phyloP scores from a whole-genome alignment of 2,113 vertebrate species.

The Saimiri boliviensis region DNA sequence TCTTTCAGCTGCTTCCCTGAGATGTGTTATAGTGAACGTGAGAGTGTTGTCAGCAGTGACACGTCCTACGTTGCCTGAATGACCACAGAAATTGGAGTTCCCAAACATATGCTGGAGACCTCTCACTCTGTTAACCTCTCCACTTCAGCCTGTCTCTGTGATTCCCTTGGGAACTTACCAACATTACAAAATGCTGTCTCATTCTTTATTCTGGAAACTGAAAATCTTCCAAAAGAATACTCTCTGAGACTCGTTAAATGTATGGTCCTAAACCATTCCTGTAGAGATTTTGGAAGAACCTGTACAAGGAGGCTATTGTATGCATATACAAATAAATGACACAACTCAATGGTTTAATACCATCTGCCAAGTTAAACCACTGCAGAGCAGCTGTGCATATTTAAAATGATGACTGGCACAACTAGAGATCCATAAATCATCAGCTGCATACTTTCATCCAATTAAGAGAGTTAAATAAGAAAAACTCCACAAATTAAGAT shows the following conservation, averaged over 20 bases:
- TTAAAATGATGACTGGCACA: slow-evolving; percentile 87
- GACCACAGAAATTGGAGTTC: slow-evolving; percentile 52
- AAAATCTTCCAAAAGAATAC: slow-evolving; percentile 80
- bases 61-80: slow-evolving; percentile 1
- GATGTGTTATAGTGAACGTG: slow-evolving; percentile 23
- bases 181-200: slow-evolving; percentile 69
- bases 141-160: slow-evolving; percentile 45
- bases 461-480: slow-evolving; percentile 82
- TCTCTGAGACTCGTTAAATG: slow-evolving; percentile 75
- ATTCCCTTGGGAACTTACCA: slow-evolving; percentile 72
- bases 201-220: slow-evolving; percentile 78
- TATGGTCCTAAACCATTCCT: slow-evolving; percentile 74
- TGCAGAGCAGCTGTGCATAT: slow-evolving; percentile 87
- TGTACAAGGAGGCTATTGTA: slow-evolving; percentile 88
- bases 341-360: slow-evolving; percentile 85
- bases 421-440: slow-evolving; percentile 86
- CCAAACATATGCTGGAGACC: slow-evolving; percentile 27
- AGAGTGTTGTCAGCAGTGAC: slow-evolving; percentile 48
- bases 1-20: slow-evolving; percentile 44
- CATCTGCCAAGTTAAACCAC: slow-evolving; percentile 90
- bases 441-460: slow-evolving; percentile 85
- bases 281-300: slow-evolving; percentile 82
- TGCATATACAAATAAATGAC: slow-evolving; percentile 88
- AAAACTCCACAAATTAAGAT: slow-evolving; percentile 83
- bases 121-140: slow-evolving; percentile 74